Conservation (phyloP, 2,888 invertebrate genomes). For the Aphelenchoides bicaudatus region DNA sequence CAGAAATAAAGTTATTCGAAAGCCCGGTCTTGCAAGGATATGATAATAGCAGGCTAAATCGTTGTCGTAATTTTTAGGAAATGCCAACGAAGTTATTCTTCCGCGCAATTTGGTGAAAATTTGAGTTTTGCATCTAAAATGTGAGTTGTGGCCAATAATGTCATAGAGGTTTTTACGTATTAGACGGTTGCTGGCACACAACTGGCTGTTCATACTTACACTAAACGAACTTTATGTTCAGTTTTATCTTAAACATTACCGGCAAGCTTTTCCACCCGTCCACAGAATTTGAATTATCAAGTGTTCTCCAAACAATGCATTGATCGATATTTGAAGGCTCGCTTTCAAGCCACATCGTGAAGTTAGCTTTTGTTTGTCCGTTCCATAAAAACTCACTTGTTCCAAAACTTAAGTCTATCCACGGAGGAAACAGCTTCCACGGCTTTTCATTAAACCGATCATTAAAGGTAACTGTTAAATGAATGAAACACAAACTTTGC, state of each 20-base stretch:
- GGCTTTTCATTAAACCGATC: conserved; percentile 1
- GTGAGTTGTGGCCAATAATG: too few relatives aligned
- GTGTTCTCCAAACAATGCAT: conserved; percentile 21
- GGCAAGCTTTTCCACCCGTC: conserved; percentile 22
- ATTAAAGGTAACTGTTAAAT: not conserved
- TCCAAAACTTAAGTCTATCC: conserved; percentile 17
- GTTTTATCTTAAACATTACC: too few relatives aligned
- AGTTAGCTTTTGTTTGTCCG: too few relatives aligned
- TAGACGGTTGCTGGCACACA: conserved; percentile 23
- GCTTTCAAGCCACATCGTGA: conserved; percentile 16
- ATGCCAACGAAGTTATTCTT: conserved; percentile 17
- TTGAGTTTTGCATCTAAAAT: conserved; percentile 6
- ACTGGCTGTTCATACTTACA: conserved; percentile 27
- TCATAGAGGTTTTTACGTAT: too few relatives aligned
- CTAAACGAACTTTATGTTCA: too few relatives aligned
- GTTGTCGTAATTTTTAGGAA: conserved; percentile 22
- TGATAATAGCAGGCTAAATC: conserved; percentile 18
- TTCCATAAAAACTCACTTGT: too few relatives aligned
- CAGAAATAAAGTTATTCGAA: conserved; percentile 16
- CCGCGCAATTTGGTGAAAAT: conserved; percentile 1
- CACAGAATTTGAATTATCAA: too few relatives aligned
- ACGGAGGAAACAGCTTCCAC: conserved; percentile 18
- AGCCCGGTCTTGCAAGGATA: conserved; percentile 9
- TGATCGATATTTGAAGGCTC: not conserved
- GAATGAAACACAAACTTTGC: not conserved